A percentile compares a stretch with the other conserved stretches of the same genome.
These are phyloP conservation scores for Andrena hattorfiana DNA, from an alignment of 2,888 invertebrate genomes.

Conservation along the genomic window DNA sequence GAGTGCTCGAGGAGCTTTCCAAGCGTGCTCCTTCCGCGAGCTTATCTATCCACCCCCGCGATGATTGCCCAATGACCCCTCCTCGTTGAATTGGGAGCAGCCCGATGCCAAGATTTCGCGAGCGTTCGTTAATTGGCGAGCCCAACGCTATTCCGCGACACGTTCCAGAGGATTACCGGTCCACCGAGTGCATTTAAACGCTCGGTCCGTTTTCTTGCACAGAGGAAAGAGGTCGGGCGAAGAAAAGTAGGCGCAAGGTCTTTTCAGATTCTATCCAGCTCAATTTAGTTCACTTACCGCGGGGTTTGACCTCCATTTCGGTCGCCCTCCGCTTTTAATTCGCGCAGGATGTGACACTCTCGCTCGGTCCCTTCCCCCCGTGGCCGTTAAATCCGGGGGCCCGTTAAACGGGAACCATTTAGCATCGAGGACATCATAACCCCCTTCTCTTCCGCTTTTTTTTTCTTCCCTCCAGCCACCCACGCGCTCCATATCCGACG, in stretches of 20 bases:
- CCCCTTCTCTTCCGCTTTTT: slow-evolving; percentile 40
- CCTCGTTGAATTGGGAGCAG: slow-evolving; percentile 23
- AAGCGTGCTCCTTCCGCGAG: slow-evolving; percentile 1
- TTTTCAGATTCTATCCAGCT: slow-evolving; percentile 68
- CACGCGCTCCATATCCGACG: slow-evolving; percentile 33
- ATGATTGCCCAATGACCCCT: background rate
- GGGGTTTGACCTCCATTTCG: slow-evolving; percentile 73
- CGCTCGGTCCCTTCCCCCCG: slow-evolving; percentile 57
- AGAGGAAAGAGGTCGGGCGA: slow-evolving; percentile 1
- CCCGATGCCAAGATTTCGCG: slow-evolving; percentile 13
- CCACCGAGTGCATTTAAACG: too few species aligned
- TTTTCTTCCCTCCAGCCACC: slow-evolving; percentile 29
- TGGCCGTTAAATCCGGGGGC: slow-evolving; percentile 10
- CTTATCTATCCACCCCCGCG: slow-evolving; percentile 20
- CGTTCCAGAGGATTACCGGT: too few species aligned
- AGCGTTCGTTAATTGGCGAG: slow-evolving; percentile 3
- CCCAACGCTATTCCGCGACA: too few species aligned
- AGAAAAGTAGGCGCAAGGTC: slow-evolving; percentile 67
- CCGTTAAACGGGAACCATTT: slow-evolving; percentile 70
- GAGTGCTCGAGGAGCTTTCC: slow-evolving; percentile 7
- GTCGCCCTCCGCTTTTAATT: slow-evolving; percentile 71
- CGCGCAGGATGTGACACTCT: slow-evolving; percentile 75
- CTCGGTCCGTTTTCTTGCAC: background rate
- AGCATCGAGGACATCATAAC: slow-evolving; percentile 61
- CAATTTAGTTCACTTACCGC: slow-evolving; percentile 64